These are phyloP conservation scores for Acanthopleura granulata DNA, from an alignment of 2,888 invertebrate genomes.

Conservation along the genomic window DNA sequence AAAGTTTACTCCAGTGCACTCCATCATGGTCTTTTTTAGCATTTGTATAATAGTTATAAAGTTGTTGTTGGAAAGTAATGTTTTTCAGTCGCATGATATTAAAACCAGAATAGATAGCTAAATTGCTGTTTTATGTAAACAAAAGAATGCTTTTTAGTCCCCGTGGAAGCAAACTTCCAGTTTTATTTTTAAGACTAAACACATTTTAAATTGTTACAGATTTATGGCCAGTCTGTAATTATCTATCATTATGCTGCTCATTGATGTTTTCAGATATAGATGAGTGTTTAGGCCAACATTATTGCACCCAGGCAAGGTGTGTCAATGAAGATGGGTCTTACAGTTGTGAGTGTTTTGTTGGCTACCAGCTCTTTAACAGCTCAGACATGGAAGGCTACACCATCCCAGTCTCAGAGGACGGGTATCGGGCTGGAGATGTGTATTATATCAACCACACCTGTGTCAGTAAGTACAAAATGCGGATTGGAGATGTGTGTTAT, in stretches of 20 bases:
- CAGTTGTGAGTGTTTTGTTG: slow-evolving; percentile 87
- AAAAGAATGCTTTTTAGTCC: too few relatives aligned
- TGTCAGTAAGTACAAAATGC: slow-evolving; percentile 77
- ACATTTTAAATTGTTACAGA: too few relatives aligned
- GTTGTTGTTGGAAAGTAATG: too few relatives aligned
- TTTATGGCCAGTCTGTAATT: background rate
- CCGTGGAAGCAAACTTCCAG: too few relatives aligned
- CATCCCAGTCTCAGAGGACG: slow-evolving; percentile 86
- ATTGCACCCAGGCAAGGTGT: slow-evolving; percentile 36
- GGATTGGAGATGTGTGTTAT: slow-evolving; percentile 90
- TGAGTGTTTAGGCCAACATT: slow-evolving; percentile 33
- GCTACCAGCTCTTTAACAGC: slow-evolving; percentile 87
- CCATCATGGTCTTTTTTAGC: too few relatives aligned
- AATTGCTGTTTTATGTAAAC: too few relatives aligned
- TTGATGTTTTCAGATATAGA: slow-evolving; percentile 34
- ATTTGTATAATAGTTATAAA: too few relatives aligned
- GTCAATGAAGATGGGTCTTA: slow-evolving; percentile 36
- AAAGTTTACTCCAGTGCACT: too few relatives aligned
- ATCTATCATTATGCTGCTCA: too few relatives aligned
- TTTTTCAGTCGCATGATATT: too few relatives aligned
- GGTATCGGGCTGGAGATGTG: slow-evolving; percentile 88
- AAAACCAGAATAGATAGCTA: too few relatives aligned
- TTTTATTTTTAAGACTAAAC: too few relatives aligned
- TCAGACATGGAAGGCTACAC: slow-evolving; percentile 92
- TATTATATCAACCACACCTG: slow-evolving; percentile 94